Conservation (phyloP, 2,797 vertebrate species). For the Paramormyrops hopkinsi region DNA sequence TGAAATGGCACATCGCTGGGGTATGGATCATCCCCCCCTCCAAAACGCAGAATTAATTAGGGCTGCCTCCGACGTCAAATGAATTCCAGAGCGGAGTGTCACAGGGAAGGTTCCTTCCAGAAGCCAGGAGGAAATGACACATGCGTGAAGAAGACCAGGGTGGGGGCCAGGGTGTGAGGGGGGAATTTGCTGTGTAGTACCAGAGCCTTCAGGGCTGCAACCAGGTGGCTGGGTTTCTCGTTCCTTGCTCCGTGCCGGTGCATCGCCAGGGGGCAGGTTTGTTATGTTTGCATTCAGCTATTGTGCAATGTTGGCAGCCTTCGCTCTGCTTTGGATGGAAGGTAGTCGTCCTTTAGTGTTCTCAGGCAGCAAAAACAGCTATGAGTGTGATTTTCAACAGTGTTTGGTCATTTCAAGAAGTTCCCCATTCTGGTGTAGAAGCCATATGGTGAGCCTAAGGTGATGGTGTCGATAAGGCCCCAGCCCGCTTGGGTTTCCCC, state of each 20-base stretch:
- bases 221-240: background rate
- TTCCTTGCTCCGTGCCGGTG: background rate
- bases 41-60: background rate
- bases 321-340: conserved; percentile 7
- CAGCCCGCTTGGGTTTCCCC: background rate
- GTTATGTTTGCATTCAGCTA: background rate
- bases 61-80: background rate
- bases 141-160: background rate
- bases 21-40: background rate
- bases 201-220: background rate
- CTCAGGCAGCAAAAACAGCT: background rate
- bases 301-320: background rate
- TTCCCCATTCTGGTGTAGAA: background rate
- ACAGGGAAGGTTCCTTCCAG: background rate
- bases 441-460: background rate
- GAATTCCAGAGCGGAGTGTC: background rate
- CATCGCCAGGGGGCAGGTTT: background rate
- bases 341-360: background rate
- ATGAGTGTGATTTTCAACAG: background rate
- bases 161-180: background rate
- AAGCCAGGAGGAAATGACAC: conserved; percentile 22
- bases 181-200: background rate
- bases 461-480: background rate
- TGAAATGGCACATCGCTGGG: background rate
- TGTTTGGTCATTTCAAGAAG: background rate